A percentile compares a stretch with the other conserved stretches of the same genome.
These are phyloP conservation scores for Corythucha ciliata DNA, from an alignment of 2,888 invertebrate species.

Conservation along the genomic window DNA sequence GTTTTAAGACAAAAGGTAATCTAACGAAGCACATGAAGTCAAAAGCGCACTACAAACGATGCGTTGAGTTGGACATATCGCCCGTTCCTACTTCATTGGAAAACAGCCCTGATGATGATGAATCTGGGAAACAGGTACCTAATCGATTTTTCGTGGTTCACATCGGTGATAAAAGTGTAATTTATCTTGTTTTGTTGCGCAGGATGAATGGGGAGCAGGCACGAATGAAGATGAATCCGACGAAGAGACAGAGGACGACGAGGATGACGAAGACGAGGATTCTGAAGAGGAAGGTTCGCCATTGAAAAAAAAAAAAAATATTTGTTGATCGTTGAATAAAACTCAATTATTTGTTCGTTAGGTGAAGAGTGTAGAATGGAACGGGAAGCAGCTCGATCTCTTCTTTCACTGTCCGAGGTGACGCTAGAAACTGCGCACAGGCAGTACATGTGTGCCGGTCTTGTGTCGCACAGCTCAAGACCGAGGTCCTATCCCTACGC, in stretches of 20 bases:
- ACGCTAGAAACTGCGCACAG: slow-evolving; percentile 39
- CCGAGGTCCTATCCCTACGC: slow-evolving; percentile 36
- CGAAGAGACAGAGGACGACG: slow-evolving; percentile 40
- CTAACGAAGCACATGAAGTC: slow-evolving; percentile 98
- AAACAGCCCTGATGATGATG: slow-evolving; percentile 50
- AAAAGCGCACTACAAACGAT: slow-evolving; percentile 91
- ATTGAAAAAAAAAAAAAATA: background rate
- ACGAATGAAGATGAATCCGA: slow-evolving; percentile 41
- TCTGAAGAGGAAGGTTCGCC: slow-evolving; percentile 37
- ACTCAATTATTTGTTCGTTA: background rate
- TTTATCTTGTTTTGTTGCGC: background rate
- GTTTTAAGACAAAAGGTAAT: slow-evolving; percentile 97
- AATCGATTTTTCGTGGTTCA: background rate
- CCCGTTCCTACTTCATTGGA: slow-evolving; percentile 61
- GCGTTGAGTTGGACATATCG: slow-evolving; percentile 69
- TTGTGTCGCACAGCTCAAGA: slow-evolving; percentile 48
- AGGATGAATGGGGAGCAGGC: slow-evolving; percentile 22
- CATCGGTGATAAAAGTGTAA: background rate
- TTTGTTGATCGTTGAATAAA: slow-evolving; percentile 5
- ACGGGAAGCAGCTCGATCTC: slow-evolving; percentile 75
- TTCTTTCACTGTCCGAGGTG: slow-evolving; percentile 61
- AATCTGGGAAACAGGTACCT: too few species aligned
- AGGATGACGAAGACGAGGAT: slow-evolving; percentile 40
- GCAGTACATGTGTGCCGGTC: slow-evolving; percentile 37
- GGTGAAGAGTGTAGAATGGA: slow-evolving; percentile 49